A percentile compares a stretch with the other conserved stretches of the same genome.
Evolutionary conservation across 1,140 invertebrate species (phyloP).

Genomic region (Scaptomyza hsui): DNA sequence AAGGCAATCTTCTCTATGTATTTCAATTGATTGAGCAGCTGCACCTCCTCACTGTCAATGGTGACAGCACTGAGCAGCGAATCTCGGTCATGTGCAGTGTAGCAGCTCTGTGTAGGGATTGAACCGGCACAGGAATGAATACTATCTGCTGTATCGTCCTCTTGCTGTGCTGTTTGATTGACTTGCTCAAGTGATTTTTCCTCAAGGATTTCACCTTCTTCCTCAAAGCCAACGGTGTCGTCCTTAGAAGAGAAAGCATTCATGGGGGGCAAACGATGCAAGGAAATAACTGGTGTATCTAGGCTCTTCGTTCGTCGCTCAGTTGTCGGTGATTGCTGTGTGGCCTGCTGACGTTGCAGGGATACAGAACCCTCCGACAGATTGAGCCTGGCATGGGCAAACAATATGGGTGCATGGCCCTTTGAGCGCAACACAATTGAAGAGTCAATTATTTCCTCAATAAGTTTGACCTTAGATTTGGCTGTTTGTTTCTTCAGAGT

Average conservation of each 20-base stretch:
- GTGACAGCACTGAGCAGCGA: conserved; percentile 80
- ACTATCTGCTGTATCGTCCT: conserved; percentile 76
- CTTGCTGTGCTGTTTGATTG: conserved; percentile 40
- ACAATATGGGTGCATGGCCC: conserved; percentile 90
- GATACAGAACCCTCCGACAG: conserved; percentile 92
- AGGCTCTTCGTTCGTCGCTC: conserved; percentile 91
- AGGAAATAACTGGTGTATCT: conserved; percentile 91
- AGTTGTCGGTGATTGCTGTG: conserved; percentile 88
- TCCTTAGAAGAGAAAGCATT: conserved; percentile 94
- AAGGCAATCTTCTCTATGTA: conserved; percentile 81
- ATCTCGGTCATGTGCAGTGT: conserved; percentile 54
- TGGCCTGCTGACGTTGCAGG: conserved; percentile 89
- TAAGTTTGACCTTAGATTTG: conserved; percentile 79
- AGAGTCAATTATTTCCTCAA: conserved; percentile 83
- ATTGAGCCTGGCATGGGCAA: conserved; percentile 90
- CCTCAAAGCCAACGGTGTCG: conserved; percentile 90
- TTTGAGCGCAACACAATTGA: conserved; percentile 84
- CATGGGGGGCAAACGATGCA: conserved; percentile 90
- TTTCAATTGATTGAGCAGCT: conserved; percentile 84
- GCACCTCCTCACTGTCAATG: conserved; percentile 86
- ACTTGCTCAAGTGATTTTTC: conserved; percentile 84
- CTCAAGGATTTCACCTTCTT: conserved; percentile 87
- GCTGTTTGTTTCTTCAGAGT: conserved; percentile 80
- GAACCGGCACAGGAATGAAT: conserved; percentile 80
- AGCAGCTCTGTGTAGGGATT: conserved; percentile 74